phyloP scores from a whole-genome alignment of 2,888 invertebrate species.

The Hemicrepidius hirtus region DNA sequence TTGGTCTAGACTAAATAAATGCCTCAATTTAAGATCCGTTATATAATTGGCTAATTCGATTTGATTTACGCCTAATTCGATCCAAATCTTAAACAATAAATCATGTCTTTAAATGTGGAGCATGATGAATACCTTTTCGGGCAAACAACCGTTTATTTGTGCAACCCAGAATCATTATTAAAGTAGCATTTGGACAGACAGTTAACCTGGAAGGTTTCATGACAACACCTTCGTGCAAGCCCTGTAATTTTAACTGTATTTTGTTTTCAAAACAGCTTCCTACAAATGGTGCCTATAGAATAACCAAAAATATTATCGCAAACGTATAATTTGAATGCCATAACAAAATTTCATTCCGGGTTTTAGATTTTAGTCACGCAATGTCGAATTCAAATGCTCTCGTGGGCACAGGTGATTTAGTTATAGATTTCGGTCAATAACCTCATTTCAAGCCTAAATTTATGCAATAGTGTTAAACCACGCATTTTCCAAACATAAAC shows the following conservation, averaged over 20 bases:
- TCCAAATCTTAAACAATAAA: no score
- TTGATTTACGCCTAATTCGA: no score
- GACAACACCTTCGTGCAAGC: conserved; percentile 1
- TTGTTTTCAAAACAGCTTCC: conserved; percentile 10
- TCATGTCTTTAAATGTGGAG: no score
- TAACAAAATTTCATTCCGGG: conserved; percentile 17
- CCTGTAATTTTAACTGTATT: conserved; percentile 26
- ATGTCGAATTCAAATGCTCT: conserved; percentile 18
- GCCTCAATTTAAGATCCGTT: no score
- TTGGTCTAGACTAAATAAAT: no score
- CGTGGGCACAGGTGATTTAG: conserved; percentile 30
- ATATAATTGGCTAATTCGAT: no score
- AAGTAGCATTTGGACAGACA: not conserved
- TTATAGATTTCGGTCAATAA: conserved; percentile 33
- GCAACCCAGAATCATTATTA: no score
- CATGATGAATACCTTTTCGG: no score
- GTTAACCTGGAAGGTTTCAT: conserved; percentile 10
- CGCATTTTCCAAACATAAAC: conserved; percentile 8
- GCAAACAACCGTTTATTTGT: no score
- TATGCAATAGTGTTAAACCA: conserved; percentile 16
- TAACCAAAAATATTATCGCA: conserved; percentile 9
- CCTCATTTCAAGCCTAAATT: conserved; percentile 17
- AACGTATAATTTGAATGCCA: conserved; percentile 17
- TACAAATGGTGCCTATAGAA: conserved; percentile 7
- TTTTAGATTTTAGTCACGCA: conserved; percentile 32